Conservation (phyloP, 1,140 invertebrate species). For the Bombus superbus region DNA sequence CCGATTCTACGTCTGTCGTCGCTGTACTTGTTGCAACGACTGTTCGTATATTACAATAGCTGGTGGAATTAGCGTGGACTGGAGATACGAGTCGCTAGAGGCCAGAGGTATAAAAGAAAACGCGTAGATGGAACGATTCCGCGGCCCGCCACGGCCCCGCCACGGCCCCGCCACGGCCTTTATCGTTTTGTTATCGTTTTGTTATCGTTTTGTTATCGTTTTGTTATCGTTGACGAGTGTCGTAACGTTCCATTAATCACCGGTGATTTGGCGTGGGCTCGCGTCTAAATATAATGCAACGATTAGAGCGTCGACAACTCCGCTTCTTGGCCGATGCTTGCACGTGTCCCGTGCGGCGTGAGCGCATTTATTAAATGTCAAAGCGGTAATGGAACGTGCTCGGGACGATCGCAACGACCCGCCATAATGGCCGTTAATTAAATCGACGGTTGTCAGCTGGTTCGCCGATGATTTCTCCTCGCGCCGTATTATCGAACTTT, state of each 20-base stretch:
- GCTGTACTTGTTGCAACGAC: background rate
- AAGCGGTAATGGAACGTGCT: slow-evolving; percentile 22
- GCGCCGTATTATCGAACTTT: background rate
- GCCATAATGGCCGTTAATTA: slow-evolving; percentile 28
- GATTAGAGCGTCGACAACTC: slow-evolving; percentile 50
- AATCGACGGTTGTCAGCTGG: background rate
- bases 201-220: background rate
- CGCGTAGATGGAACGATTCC: background rate
- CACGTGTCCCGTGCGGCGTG: background rate
- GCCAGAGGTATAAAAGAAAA: background rate
- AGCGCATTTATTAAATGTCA: slow-evolving; percentile 44
- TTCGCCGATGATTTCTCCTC: background rate
- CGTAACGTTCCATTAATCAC: slow-evolving; percentile 53
- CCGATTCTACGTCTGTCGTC: background rate
- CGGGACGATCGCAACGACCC: background rate
- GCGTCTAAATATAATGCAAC: slow-evolving; percentile 35
- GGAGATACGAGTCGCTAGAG: background rate
- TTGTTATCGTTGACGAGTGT: slow-evolving; percentile 6
- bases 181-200: background rate
- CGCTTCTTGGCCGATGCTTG: slow-evolving; percentile 7
- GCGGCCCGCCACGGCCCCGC: background rate
- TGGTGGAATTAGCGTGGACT: background rate
- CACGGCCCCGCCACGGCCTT: background rate
- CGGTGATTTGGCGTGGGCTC: slow-evolving; percentile 37
- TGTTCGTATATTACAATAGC: too few species aligned